Conservation (phyloP, 2,797 vertebrate species). For the Acrossocheilus fasciatus region DNA sequence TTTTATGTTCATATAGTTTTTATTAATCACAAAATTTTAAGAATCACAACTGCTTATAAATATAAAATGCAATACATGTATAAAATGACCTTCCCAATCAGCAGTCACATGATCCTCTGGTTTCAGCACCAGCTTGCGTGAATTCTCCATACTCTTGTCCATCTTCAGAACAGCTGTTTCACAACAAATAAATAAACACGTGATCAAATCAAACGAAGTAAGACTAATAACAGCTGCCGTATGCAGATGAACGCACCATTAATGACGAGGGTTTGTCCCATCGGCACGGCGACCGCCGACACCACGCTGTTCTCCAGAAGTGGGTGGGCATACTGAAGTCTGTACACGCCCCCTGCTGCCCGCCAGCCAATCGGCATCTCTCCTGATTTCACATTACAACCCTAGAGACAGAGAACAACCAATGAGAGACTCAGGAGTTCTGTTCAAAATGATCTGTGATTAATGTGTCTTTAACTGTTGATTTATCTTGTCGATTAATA, state of each 20-base stretch:
- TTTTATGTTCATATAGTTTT: not conserved
- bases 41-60: not conserved
- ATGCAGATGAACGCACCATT: slow-evolving; percentile 79
- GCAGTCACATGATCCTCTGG: slow-evolving; percentile 80
- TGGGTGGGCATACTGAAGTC: slow-evolving; percentile 86
- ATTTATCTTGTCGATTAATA: not conserved
- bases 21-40: not conserved
- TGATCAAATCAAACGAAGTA: not conserved
- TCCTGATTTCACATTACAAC: slow-evolving; percentile 72
- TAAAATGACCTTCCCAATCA: slow-evolving; percentile 79
- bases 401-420: slow-evolving; percentile 68
- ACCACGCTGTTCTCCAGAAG: slow-evolving; percentile 84
- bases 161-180: slow-evolving; percentile 85
- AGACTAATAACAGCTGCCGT: too few relatives aligned
- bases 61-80: not conserved
- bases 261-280: slow-evolving; percentile 85
- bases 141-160: slow-evolving; percentile 74
- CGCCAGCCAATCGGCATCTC: slow-evolving; percentile 90
- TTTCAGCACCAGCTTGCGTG: slow-evolving; percentile 84
- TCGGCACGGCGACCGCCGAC: slow-evolving; percentile 83
- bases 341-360: slow-evolving; percentile 80
- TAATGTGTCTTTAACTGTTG: not conserved
- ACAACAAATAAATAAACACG: not conserved
- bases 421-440: not conserved
- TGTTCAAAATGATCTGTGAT: too few relatives aligned